Percentiles rank a stretch among this genome's conserved stretches.
These are phyloP conservation scores for Linyphia triangularis DNA, from an alignment of 2,888 invertebrate species.

Conservation along the genomic window DNA sequence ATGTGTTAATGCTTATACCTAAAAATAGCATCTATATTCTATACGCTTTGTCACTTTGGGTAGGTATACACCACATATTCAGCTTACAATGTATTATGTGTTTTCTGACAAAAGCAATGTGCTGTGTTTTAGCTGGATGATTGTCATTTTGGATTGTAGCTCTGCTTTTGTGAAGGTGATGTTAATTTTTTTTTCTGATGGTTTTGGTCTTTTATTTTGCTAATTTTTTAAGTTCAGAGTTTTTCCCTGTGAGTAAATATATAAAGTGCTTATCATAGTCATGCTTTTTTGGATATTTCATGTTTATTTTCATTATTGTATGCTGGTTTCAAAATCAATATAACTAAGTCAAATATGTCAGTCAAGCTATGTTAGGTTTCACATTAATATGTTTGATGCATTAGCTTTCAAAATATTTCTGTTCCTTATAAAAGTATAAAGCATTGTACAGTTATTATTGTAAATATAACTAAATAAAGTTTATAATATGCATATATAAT, in stretches of 20 bases:
- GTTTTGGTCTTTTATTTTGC: constrained; percentile 9
- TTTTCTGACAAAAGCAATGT: constrained; percentile 8
- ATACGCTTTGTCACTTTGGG: constrained; percentile 48
- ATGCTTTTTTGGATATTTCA: constrained; percentile 24
- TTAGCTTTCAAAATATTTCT: constrained; percentile 68
- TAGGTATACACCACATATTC: constrained; percentile 25
- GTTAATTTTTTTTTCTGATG: not conserved
- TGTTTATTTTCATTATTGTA: constrained; percentile 44
- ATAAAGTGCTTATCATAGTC: constrained; percentile 23
- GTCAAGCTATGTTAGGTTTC: constrained; percentile 62
- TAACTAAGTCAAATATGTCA: constrained; percentile 70
- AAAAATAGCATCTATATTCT: constrained; percentile 58
- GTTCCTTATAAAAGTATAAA: constrained; percentile 73
- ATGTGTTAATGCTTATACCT: constrained; percentile 33
- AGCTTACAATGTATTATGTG: not conserved
- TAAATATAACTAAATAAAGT: constrained; percentile 75
- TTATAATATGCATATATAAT: constrained; percentile 74
- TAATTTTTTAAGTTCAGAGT: constrained; percentile 8
- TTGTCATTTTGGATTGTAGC: constrained; percentile 15
- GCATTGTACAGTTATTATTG: constrained; percentile 74
- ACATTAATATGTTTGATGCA: constrained; percentile 68
- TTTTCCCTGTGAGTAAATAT: constrained; percentile 10
- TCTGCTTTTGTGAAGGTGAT: not conserved
- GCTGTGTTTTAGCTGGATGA: constrained; percentile 30
- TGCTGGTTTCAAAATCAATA: constrained; percentile 41